Base-by-base conservation (phyloP, 2,888 invertebrate genomes). In the Spilarctia lutea region DNA sequence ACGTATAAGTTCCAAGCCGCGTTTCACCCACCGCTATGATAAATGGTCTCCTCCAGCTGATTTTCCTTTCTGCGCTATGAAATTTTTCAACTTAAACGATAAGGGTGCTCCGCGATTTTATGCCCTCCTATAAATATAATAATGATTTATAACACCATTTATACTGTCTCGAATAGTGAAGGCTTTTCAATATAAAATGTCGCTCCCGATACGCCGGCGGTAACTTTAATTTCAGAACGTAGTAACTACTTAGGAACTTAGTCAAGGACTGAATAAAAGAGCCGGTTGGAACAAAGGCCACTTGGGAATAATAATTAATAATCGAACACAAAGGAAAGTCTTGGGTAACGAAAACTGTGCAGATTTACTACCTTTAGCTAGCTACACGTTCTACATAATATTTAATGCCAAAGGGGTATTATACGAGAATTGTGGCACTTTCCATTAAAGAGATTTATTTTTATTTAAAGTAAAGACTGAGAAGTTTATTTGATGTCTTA, bases 71-170 rank as follows among this genome's bases (percentile, higher is more conserved):
- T 90, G 86, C 87, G 87, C 88, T 85, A 91, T 89, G 89, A 91
- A 92, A 93, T 93, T 93, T 93, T 94, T 94, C 93, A 93, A 92
- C 89, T 91, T 91, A 89, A 92, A 91, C 91, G 93, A 91, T 92
- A 91, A 93, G 92, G 90, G 89, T 85, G 86, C 89, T 88, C 87
- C 85, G 81, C 85, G 84, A 90, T 90, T 91, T 88, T 87, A 88
- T 88, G 83, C 87, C 86, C 85, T 85, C 85, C 85, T 88, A 89
- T 88, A 90, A 90, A 88, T 91, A 90, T 87, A 86, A 88, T 88
- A 90, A 91, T 91, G 92, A 92, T 92, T 92, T 92, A 92, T 92
- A 87, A 86, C 83, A 83, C 83, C 87, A 85, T 87, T 89, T 85
- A 87, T 86, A 83, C 84, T 78, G 80, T 75, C 81, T 80, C 82